Conservation (phyloP, 1,140 invertebrate species). For the Holcopasites calliopsidis region DNA sequence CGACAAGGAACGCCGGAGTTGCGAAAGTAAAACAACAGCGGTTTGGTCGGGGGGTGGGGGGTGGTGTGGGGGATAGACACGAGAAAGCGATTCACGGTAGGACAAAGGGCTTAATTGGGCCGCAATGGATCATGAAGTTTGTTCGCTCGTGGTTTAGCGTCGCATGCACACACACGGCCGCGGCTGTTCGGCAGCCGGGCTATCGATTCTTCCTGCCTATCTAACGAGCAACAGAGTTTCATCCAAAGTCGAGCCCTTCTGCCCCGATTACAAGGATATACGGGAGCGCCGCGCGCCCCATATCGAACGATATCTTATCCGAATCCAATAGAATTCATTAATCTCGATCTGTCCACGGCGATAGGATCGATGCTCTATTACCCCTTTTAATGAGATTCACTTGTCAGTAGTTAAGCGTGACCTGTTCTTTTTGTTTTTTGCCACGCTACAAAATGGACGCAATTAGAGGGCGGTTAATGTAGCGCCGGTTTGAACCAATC, state of each 20-base stretch:
- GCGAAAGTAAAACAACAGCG: not conserved
- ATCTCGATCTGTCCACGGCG: not conserved
- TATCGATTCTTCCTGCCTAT: not conserved
- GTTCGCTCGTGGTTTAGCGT: constrained; percentile 6
- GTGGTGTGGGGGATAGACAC: not conserved
- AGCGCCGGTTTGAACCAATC: no score
- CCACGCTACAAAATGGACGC: not conserved
- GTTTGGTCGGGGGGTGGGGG: not conserved
- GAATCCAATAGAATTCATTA: constrained; percentile 27
- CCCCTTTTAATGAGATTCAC: not conserved
- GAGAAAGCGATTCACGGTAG: not conserved
- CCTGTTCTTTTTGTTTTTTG: no score
- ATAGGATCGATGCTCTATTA: not conserved
- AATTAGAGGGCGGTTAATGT: no score
- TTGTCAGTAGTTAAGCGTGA: not conserved
- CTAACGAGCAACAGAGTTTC: no score
- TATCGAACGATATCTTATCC: constrained; percentile 24
- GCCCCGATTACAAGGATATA: constrained; percentile 21
- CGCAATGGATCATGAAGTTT: constrained; percentile 18
- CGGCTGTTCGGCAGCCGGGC: no score
- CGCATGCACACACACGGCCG: not conserved
- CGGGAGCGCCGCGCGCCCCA: not conserved
- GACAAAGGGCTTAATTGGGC: constrained; percentile 16
- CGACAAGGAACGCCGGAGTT: not conserved
- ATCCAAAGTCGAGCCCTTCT: no score